Conservation (phyloP, 1,140 invertebrate genomes). For the Ladona fulva region DNA sequence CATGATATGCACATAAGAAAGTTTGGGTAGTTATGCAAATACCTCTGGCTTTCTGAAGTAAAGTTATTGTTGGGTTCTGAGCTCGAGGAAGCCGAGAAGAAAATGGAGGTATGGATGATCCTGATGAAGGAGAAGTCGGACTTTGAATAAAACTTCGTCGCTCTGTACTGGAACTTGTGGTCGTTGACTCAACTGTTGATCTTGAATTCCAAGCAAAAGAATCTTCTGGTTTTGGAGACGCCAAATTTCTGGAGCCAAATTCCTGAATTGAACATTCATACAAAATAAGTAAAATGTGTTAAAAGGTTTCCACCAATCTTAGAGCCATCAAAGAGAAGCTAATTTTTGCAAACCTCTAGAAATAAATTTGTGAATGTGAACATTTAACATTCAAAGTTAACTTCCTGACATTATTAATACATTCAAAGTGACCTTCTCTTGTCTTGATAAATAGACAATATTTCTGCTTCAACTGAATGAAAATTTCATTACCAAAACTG, state of each 20-base stretch:
- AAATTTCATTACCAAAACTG: no score
- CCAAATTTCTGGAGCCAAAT: background rate
- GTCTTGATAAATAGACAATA: no score
- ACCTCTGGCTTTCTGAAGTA: conserved; percentile 85
- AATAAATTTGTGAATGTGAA: no score
- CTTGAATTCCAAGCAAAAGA: background rate
- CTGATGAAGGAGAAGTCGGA: conserved; percentile 19
- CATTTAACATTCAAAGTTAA: no score
- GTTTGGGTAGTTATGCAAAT: conserved; percentile 24
- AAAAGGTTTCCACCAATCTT: no score
- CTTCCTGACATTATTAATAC: no score
- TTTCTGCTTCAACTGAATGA: no score
- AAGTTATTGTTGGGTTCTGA: conserved; percentile 79
- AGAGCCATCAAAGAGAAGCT: no score
- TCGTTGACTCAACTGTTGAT: background rate
- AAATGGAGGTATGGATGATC: conserved; percentile 24
- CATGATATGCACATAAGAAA: no score
- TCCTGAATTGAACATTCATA: background rate
- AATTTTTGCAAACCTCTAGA: no score
- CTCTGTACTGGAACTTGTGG: background rate
- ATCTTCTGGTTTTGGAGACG: background rate
- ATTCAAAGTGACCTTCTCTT: no score
- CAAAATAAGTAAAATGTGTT: no score
- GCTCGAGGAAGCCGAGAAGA: conserved; percentile 56
- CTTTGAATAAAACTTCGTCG: background rate